Evolutionary conservation across 2,888 invertebrate species (phyloP).

Genomic region (Punctoribates punctum): DNA sequence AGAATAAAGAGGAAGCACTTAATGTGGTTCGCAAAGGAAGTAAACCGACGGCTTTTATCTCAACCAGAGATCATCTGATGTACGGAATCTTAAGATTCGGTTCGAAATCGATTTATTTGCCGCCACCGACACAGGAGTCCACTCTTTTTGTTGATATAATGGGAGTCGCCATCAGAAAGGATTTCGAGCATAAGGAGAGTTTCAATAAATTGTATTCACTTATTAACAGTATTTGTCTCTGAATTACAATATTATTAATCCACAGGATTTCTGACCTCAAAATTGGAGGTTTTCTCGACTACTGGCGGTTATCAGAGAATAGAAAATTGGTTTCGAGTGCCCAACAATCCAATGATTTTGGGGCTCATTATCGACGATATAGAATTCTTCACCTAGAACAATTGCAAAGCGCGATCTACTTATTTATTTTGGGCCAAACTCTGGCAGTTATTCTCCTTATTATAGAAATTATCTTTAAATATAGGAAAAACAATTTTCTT

Average conservation of each 20-base stretch:
- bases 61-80: slow-evolving; percentile 8
- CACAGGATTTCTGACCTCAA: slow-evolving; percentile 8
- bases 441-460: not conserved
- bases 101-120: slow-evolving; percentile 45
- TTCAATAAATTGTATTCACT: slow-evolving; percentile 19
- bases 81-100: slow-evolving; percentile 12
- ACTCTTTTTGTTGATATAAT: slow-evolving; percentile 29
- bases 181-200: not conserved
- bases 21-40: not conserved
- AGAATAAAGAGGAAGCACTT: not conserved
- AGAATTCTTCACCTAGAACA: slow-evolving; percentile 2
- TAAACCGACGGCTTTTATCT: slow-evolving; percentile 13
- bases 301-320: not conserved
- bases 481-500: not conserved
- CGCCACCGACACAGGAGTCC: slow-evolving; percentile 26
- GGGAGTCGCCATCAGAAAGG: not conserved
- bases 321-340: not conserved
- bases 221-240: no score
- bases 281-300: slow-evolving; percentile 29
- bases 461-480: not conserved
- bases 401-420: slow-evolving; percentile 30
- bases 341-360: no score
- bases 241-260: no score
- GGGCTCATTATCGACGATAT: not conserved
- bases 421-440: not conserved